These are phyloP conservation scores for Lagothrix lagotricha DNA, from an alignment of 2,797 vertebrate species.

Conservation along the genomic window DNA sequence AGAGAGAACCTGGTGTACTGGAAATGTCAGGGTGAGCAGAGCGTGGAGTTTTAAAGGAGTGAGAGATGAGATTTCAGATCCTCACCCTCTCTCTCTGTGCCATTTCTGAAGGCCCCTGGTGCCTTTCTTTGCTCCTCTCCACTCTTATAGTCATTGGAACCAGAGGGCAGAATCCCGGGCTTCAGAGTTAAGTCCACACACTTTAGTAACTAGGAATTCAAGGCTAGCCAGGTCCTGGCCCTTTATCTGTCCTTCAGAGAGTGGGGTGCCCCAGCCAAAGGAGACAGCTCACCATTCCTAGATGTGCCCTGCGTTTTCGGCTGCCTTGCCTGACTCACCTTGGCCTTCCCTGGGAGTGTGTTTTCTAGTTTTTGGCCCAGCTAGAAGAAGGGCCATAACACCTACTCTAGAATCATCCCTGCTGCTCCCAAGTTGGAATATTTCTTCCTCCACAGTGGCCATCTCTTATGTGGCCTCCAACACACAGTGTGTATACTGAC, in stretches of 20 bases:
- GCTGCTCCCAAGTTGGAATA: neutral
- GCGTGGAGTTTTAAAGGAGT: neutral
- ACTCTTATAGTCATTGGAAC: neutral
- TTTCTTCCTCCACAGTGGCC: neutral
- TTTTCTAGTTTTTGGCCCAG: neutral
- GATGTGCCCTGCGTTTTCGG: neutral
- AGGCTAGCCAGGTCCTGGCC: neutral
- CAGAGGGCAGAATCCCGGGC: neutral
- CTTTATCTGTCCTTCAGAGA: conserved; percentile 26
- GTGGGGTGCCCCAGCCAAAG: neutral
- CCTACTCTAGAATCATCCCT: neutral
- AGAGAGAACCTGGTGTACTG: neutral
- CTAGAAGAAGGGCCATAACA: neutral
- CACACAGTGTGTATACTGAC: neutral
- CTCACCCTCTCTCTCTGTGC: neutral
- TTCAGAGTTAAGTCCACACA: neutral
- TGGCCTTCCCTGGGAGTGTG: neutral
- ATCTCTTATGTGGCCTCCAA: neutral
- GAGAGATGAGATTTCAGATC: neutral
- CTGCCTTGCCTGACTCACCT: neutral
- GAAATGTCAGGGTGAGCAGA: neutral
- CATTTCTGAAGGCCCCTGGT: neutral
- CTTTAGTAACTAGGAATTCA: neutral
- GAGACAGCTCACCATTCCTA: rapidly evolving
- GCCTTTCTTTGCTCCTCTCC: neutral